Base-by-base conservation (phyloP, 2,888 invertebrate genomes). In the Phortica magna region DNA sequence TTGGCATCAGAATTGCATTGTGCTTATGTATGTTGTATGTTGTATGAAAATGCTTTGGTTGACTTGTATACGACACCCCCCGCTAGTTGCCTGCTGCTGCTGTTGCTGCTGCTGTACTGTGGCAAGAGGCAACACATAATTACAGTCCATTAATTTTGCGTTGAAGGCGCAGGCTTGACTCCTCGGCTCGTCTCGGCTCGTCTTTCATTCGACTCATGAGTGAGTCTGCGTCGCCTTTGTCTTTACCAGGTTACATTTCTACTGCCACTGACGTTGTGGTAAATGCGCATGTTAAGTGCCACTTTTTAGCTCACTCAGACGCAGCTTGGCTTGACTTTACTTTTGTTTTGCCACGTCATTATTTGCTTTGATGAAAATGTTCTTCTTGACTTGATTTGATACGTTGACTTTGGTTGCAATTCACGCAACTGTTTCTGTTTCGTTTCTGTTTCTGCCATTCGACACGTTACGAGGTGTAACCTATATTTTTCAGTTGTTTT, bases 261-360 rank as follows among this genome's bases (percentile, higher is more conserved):
- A 2, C 43, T 43, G 43, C 10, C 2, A 6, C 48, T 48, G 48
- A 48, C 48, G 9, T 22, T 61, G 19, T 83, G 87, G 81, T 80
- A 81, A 80, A 85, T 81, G 82, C 79, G 80, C 78, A 81, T 81
- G 85, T 81, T 84, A 85, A 85, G 87, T 87, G 85, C 87, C 82
- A 80, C 83, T 84, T 85, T 39, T 67, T 41, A 39, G 67, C 65
- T 48, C 55, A 12, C 59, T 59, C 12, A 3, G 31, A 1, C 31
- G 1, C 31, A 4, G 31, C 31, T 31, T 4, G 5, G 31, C n/a
- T 55, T 14, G 14, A 55, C 17, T n/a, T 55, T 7, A 55, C 55
- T 55, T 17, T 17, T 55, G n/a, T 14, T 55, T 14, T 17, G n/a
- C 14, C 17, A 17, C 43, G 48, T 68, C 68, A 48, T 68, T 48